phyloP scores from a whole-genome alignment of 2,797 vertebrate genomes.

The Chloroceryle amazona region DNA sequence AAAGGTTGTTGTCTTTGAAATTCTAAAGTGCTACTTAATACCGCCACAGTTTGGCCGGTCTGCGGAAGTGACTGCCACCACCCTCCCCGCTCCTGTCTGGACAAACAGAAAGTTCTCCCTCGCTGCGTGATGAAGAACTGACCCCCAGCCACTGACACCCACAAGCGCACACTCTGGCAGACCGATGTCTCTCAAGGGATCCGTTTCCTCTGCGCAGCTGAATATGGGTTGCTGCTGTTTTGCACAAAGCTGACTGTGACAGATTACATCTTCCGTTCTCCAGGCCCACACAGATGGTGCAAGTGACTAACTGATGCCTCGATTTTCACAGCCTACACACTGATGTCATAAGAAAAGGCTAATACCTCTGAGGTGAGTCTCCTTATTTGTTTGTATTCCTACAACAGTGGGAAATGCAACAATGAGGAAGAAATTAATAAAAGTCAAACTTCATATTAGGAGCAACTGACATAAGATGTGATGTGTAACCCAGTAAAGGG shows the following conservation, averaged over 20 bases:
- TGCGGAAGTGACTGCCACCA: not conserved
- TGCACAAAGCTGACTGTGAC: slow-evolving; percentile 5
- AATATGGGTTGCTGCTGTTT: not conserved
- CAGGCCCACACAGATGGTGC: slow-evolving; percentile 71
- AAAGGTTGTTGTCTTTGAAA: not conserved
- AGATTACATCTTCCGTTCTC: slow-evolving; percentile 24
- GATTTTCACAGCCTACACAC: slow-evolving; percentile 57
- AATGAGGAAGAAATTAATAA: not conserved
- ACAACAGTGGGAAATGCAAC: not conserved
- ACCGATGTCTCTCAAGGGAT: slow-evolving; percentile 3
- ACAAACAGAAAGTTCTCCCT: not conserved
- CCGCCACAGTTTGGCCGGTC: not conserved
- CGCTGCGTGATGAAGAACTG: not conserved
- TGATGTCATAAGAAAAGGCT: slow-evolving; percentile 71
- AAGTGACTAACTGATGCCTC: slow-evolving; percentile 74
- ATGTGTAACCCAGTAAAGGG: not conserved
- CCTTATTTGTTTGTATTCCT: slow-evolving; percentile 23
- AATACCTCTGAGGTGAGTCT: slow-evolving; percentile 42
- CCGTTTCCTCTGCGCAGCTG: not conserved
- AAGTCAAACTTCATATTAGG: not conserved
- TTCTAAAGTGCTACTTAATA: not conserved
- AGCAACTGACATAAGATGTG: slow-evolving; percentile 15
- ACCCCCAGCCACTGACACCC: not conserved
- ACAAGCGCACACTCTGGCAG: not conserved
- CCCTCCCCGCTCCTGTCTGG: not conserved